Base-by-base conservation (phyloP, 2,888 invertebrate species). In the Rhimphoctona megacephalus region DNA sequence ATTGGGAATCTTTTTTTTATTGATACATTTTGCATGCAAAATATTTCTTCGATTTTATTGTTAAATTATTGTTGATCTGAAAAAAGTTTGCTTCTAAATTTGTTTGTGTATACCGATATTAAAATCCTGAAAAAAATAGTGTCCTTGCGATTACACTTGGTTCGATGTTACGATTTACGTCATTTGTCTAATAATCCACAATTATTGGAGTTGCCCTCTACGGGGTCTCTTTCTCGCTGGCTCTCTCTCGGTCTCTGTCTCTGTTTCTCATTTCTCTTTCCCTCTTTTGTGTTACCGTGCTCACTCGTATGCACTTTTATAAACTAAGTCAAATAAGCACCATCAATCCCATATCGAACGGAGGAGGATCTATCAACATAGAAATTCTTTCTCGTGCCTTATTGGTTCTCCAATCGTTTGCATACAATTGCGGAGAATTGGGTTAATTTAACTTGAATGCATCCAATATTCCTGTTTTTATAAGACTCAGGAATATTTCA, bases 301-400 rank as follows among this genome's bases (percentile, higher is more conserved):
- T 19, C 82, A 36, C 9, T 22, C 43, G 11, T 25, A 14, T 43
- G 1, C 14, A 43, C 43, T 43, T 43, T 43, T 14, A 43, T 43
- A 43, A 14, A 43, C 11, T 14, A 43, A 43, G 1, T 43, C 14
- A 43, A 43, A 43, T 43, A 43, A 43, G 11, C 14, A 11, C 14
- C 43, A 88, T 88, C 87, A 87, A 88, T 87, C 82, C 72, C 87
- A 87, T 87, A 85, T 85, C 66, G 70, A 81, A 84, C 74, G 83
- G 73, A 64, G 36, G 33, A 22, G 46, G 52, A 74, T 61, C 87
- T 74, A 85, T 88, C 79, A 87, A 85, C 79, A 84, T 85, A 87
- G 85, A 87, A 86, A 87, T 89, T 88, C 66, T 66, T 78, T 78
- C 76, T 79, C 43, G 46, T 81, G 66, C 52, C 73, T 84, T 79